Conservation (phyloP, 2,888 invertebrate genomes). For the Drosophila eohydei region DNA sequence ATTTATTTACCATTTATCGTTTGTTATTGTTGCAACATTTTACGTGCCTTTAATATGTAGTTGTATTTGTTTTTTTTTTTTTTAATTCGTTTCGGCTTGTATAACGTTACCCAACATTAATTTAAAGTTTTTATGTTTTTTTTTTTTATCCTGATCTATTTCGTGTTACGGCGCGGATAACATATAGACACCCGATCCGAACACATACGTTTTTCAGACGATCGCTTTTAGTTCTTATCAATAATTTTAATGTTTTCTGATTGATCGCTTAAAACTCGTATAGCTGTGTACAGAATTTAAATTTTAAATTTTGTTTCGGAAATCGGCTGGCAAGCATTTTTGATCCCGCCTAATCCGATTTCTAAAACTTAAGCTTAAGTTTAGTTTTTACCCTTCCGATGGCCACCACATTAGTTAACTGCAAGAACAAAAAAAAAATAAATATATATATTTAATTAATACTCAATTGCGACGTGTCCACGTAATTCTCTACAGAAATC, state of each 20-base stretch:
- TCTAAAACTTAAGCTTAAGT: conserved; percentile 38
- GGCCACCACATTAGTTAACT: conserved; percentile 36
- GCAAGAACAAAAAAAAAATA: conserved; percentile 4
- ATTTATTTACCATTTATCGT: background rate
- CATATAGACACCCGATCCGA: conserved; percentile 21
- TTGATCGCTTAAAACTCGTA: conserved; percentile 32
- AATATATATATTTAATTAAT: background rate
- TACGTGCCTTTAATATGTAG: conserved; percentile 55
- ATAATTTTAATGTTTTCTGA: conserved; percentile 8
- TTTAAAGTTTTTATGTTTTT: background rate
- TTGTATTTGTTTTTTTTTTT: background rate
- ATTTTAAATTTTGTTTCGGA: conserved; percentile 29
- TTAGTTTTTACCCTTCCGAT: conserved; percentile 22
- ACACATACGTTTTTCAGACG: conserved; percentile 27
- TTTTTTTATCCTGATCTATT: conserved; percentile 13
- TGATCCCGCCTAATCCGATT: conserved; percentile 40
- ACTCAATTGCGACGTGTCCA: conserved; percentile 47
- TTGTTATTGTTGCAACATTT: conserved; percentile 58
- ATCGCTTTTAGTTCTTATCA: conserved; percentile 4
- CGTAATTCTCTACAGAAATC: conserved; percentile 1
- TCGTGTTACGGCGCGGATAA: conserved; percentile 28
- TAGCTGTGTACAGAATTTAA: background rate
- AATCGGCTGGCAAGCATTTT: conserved; percentile 40
- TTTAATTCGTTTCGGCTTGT: conserved; percentile 34
- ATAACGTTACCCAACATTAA: conserved; percentile 51